Percentiles rank a stretch among this genome's conserved stretches.
Conservation (phyloP, 2,888 invertebrate genomes). For the Candidula unifasciata region DNA sequence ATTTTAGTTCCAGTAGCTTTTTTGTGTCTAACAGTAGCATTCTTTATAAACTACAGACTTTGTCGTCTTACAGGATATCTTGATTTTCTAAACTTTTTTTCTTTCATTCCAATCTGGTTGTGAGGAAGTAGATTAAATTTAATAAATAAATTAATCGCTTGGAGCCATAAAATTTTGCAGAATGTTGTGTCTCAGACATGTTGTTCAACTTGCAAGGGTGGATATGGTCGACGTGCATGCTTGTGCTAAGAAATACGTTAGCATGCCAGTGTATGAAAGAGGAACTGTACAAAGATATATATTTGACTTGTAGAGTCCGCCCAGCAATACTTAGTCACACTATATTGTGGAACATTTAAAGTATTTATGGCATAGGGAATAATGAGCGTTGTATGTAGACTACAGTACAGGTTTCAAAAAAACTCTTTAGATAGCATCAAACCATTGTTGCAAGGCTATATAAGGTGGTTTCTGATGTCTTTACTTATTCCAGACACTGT, state of each 20-base stretch:
- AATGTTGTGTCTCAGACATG: too few relatives aligned
- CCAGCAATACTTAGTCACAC: slow-evolving; percentile 44
- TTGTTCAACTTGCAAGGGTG: too few relatives aligned
- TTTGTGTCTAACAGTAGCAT: too few relatives aligned
- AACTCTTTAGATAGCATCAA: slow-evolving; percentile 50
- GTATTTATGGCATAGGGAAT: slow-evolving; percentile 55
- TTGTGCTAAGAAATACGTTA: slow-evolving; percentile 30
- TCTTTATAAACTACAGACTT: too few relatives aligned
- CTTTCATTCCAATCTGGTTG: too few relatives aligned
- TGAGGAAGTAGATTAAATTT: too few relatives aligned
- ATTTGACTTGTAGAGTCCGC: slow-evolving; percentile 44
- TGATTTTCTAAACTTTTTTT: too few relatives aligned
- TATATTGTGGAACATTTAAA: slow-evolving; percentile 53
- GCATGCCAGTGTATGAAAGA: slow-evolving; percentile 44
- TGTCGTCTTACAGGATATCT: too few relatives aligned
- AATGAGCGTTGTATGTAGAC: too few relatives aligned
- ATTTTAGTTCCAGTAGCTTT: too few relatives aligned
- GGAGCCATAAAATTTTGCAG: too few relatives aligned
- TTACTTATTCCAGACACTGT: slow-evolving; percentile 1
- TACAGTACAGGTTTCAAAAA: slow-evolving; percentile 51
- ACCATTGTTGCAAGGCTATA: not conserved
- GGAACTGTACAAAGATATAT: slow-evolving; percentile 40
- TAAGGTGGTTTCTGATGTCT: slow-evolving; percentile 20
- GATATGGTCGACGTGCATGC: slow-evolving; percentile 37
- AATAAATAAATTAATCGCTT: too few relatives aligned